phyloP scores from a whole-genome alignment of 2,888 invertebrate species.

The Drosophila kambysellisi region DNA sequence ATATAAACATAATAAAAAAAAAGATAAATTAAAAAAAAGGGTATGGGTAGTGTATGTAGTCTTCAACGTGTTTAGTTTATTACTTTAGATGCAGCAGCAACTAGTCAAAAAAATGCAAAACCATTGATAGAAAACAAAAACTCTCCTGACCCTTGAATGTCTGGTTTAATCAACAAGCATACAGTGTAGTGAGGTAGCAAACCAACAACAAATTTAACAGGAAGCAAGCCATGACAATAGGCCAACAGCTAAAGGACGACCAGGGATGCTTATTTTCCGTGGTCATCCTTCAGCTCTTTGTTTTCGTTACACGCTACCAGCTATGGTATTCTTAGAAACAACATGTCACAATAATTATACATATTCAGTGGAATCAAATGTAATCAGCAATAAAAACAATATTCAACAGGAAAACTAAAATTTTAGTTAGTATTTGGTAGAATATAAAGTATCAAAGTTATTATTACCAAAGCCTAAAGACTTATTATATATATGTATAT shows the following conservation, averaged over 20 bases:
- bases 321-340: no score
- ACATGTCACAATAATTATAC: background rate
- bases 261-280: background rate
- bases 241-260: background rate
- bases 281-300: background rate
- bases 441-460: background rate
- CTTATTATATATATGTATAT: no score
- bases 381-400: conserved; percentile 23
- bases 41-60: background rate
- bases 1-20: background rate
- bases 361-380: conserved; percentile 4
- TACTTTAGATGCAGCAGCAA: background rate
- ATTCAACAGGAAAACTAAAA: background rate
- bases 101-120: conserved; percentile 1
- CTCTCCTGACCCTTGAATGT: background rate
- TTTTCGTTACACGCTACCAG: background rate
- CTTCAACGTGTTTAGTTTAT: background rate
- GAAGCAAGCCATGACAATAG: background rate
- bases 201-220: background rate
- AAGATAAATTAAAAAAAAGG: background rate
- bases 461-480: background rate
- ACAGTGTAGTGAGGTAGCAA: background rate
- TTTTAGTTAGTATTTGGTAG: background rate
- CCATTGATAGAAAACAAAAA: conserved; percentile 39
- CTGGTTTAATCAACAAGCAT: background rate